Evolutionary conservation across 1,140 invertebrate species (phyloP), one percentile per base, ranked within the genome.

Genomic region (Macrocentrus cingulum): DNA sequence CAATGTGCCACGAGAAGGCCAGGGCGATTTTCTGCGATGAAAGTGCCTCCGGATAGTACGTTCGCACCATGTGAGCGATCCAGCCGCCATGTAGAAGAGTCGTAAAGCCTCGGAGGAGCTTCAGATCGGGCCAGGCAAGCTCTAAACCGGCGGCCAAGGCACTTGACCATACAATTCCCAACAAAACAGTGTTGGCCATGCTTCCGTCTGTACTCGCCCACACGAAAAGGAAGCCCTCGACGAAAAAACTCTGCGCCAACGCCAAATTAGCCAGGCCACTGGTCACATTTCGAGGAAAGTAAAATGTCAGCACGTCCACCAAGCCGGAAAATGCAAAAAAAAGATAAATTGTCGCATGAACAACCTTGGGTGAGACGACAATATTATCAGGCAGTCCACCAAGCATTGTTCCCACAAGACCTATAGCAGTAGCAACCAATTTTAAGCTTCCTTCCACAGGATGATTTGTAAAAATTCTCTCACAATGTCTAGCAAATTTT

Each of bases 311-410:
- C 7, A 79, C 69, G 62, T 80, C 78, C 3, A 77, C 71, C 1
- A 80, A 65, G n/a, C 78, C 77, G 45, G 76, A 78, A 25, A 79
- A 71, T 19, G 76, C 76, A 52, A 80, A 80, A 20, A 80, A 80
- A 0, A 79, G 61, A 56, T 80, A 80, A 18, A 79, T 73, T 5
- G 78, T 79, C 2, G 77, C 75, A 48, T 77, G 68, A 3, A 76
- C 66, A 29, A 80, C 75, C 66, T 79, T 75, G 6, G 64, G 70
- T 6, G 69, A 73, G 0, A 67, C 66, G 13, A 53, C 63, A 8
- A 60, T 66, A 37, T 51, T 57, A 44, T 71, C 64, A 20, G 66
- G 60, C 9, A 70, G 41, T 16, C 66, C 68, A 23, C 66, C 66
- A 1, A 59, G 64, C 22, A 76, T 56, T 1, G 71, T 74, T 36